Evolutionary conservation across 2,113 vertebrate species (phyloP), one percentile per base, ranked within the genome.

Genomic region (Melozone crissalis): DNA sequence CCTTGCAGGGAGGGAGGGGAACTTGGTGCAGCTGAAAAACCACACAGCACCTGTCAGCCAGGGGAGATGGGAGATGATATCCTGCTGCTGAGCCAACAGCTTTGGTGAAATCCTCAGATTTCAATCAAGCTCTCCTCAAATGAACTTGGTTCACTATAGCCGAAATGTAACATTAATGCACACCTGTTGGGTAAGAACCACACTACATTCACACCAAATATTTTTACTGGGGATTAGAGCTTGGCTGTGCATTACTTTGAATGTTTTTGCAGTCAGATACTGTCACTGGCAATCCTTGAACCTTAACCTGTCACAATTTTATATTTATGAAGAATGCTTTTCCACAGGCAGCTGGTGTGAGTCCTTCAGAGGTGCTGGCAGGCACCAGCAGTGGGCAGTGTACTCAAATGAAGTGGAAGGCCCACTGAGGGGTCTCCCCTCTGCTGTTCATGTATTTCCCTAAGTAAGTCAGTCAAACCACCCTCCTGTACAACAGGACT

Each of bases 341-440:
- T 77, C 27, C 28, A 23, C 8, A 33, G 7, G 11, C 5, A 2
- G 23, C 5, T 23, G 18, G 12, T 46, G 33, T 19, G 33, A 52
- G 27, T 39, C 23, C 46, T 61, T 52, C 33, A 33, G 7, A 22
- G 37, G 37, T 7, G 1, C 44, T 31, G 51, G 30, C 30, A 41
- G 43, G 24, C 24, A n/a, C 10, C 1, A 1, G 24, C 35, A 61
- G 35, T 3, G 5, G 44, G 7, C 3, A 37, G 13, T 12, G 14
- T 2, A 52, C 24, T 44, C 37, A 44, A 51, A 52, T 37, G 14
- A 33, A 69, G 15, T 13, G 18, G 39, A 39, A 52, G 17, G 28
- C 6, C 27, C 12, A 33, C 33, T 33, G 18, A 61, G 27, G 27
- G 22, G 2, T 61, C 22, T 61, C 22, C 18, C 10, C 33, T 69